These are phyloP conservation scores for Rhamphomyia laevipes DNA, from an alignment of 2,888 invertebrate genomes.

Conservation along the genomic window DNA sequence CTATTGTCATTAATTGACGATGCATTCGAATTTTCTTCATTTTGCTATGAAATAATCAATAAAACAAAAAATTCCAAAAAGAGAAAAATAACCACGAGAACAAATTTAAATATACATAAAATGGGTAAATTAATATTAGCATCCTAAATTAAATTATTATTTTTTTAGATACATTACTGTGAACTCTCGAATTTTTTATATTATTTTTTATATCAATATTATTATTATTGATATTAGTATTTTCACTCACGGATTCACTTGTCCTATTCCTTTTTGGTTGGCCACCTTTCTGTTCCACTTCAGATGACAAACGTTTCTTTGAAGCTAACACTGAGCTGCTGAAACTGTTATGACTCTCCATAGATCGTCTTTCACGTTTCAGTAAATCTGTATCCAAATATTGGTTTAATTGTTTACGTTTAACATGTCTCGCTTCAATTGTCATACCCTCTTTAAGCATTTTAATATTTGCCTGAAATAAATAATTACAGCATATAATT, in stretches of 20 bases:
- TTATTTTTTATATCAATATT: no score
- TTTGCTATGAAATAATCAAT: constrained; percentile 16
- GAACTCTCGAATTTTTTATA: background rate
- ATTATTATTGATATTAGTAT: no score
- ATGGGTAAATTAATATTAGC: background rate
- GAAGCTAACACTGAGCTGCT: constrained; percentile 31
- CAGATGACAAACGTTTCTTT: constrained; percentile 34
- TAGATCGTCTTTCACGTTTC: constrained; percentile 58
- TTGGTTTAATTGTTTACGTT: constrained; percentile 61
- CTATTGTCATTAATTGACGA: constrained; percentile 25
- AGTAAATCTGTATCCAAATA: constrained; percentile 60
- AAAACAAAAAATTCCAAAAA: background rate
- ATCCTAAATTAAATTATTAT: background rate
- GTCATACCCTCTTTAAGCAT: constrained; percentile 62
- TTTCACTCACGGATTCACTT: constrained; percentile 32
- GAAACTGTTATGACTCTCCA: constrained; percentile 36
- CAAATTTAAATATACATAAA: constrained; percentile 1
- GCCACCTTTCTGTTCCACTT: constrained; percentile 24
- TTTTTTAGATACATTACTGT: background rate
- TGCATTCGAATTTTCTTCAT: constrained; percentile 35
- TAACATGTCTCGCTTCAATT: constrained; percentile 79
- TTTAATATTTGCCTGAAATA: constrained; percentile 42
- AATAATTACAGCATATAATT: background rate
- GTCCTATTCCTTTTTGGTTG: constrained; percentile 20
- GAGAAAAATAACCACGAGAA: background rate